Base-by-base conservation (phyloP, 2,113 vertebrate species). In the Sminthopsis crassicaudata region DNA sequence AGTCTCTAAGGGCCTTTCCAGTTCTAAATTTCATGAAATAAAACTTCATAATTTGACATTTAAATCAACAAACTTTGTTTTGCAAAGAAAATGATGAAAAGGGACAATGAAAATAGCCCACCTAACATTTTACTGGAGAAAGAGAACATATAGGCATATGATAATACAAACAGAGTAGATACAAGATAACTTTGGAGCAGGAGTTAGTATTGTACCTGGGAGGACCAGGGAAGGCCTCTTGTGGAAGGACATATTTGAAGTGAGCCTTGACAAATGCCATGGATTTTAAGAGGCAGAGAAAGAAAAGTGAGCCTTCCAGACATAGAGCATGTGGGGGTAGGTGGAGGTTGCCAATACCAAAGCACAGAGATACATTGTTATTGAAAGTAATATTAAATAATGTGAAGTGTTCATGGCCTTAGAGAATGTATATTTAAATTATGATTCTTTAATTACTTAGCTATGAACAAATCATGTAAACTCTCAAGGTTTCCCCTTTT, bases 401-500 rank as follows among this genome's bases (percentile, higher is more conserved):
- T 30, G 1, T 36, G 30, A 67, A 67, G 14, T 36, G 57, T 4
- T 14, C 11, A 36, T 36, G 30, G 27, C 9, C 12, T 36, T 30
- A 36, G 30, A 67, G 57, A 67, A 67, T 0, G 27, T 67, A 12
- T 27, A 67, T 36, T 67, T 30, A 30, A 36, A 67, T 67, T 14
- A 67, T 57, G 26, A 9, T 30, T 67, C 57, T 36, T 67, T 12
- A 67, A 67, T 67, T 67, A 36, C 57, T 16, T 36, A 67, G 27
- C 30, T 67, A 36, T 67, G 57, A 4, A 67, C 27, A 67, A 36
- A 67, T 27, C 27, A 67, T 12, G 54, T 90, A 89, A 93, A 42
- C 88, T 91, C 57, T 52, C 90, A 90, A 94, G 90, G 46, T 95
- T 96, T 96, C 88, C 88, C 95, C 53, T 50, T 46, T 92, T 96